Evolutionary conservation across 1,140 invertebrate species (phyloP).

Genomic region (Drosophila malerkotliana): DNA sequence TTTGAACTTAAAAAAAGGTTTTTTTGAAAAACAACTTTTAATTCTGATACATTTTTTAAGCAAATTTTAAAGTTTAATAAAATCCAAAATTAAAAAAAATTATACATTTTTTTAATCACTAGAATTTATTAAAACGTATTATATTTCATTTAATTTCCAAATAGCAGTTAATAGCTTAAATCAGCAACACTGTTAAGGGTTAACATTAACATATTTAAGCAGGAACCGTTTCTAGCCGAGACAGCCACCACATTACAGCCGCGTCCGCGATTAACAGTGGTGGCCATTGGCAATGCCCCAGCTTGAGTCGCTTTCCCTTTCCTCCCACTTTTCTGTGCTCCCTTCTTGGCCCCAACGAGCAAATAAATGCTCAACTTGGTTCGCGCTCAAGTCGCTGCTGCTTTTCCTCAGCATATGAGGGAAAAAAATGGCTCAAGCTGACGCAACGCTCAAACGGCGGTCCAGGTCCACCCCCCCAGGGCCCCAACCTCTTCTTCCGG

Average conservation of each 20-base stretch:
- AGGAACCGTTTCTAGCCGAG: constrained; percentile 53
- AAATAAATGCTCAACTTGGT: constrained; percentile 57
- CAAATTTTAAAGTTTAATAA: too few relatives aligned
- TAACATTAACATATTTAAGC: constrained; percentile 63
- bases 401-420: constrained; percentile 8
- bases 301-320: background rate
- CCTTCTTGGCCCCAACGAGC: constrained; percentile 14
- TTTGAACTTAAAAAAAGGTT: too few relatives aligned
- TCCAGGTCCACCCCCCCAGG: constrained; percentile 30
- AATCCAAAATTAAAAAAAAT: background rate
- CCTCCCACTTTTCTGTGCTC: background rate
- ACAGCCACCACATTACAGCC: constrained; percentile 57
- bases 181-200: constrained; percentile 19
- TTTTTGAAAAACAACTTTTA: too few relatives aligned
- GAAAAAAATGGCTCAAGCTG: constrained; percentile 58
- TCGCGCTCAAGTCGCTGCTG: constrained; percentile 38
- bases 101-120: too few relatives aligned
- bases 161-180: background rate
- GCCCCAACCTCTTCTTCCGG: background rate
- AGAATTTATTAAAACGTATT: too few relatives aligned
- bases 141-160: background rate
- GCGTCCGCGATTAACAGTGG: constrained; percentile 29
- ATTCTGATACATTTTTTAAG: too few relatives aligned
- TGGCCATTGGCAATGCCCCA: constrained; percentile 3
- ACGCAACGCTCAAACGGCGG: constrained; percentile 59